A percentile compares a stretch with the other conserved stretches of the same genome.
Evolutionary conservation across 1,140 invertebrate species (phyloP).

Genomic region (Ylistrum balloti): DNA sequence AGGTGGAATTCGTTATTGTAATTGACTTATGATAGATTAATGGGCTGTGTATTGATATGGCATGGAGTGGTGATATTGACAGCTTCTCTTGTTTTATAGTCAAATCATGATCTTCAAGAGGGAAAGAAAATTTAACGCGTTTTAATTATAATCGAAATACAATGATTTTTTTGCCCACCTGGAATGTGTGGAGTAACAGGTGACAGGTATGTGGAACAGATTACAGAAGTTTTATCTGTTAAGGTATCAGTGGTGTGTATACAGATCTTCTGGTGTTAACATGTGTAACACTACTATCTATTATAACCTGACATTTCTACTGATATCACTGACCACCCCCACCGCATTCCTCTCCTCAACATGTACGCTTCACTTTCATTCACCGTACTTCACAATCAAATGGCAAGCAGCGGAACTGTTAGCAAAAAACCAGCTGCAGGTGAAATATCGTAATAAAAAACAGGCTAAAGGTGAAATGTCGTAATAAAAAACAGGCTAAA

Average conservation of each 20-base stretch:
- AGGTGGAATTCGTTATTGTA: not conserved
- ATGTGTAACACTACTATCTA: not conserved
- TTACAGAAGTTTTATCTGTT: too few relatives aligned
- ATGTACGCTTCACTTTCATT: too few relatives aligned
- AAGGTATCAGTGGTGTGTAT: not conserved
- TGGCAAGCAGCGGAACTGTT: too few relatives aligned
- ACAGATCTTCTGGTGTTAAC: not conserved
- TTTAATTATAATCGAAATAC: not conserved
- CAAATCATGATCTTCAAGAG: not conserved
- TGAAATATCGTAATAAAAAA: not conserved
- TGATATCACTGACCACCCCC: slow-evolving; percentile 6
- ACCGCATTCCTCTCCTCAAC: not conserved
- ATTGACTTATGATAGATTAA: not conserved
- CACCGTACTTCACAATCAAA: too few relatives aligned
- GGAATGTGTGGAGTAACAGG: too few relatives aligned
- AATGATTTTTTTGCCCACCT: not conserved
- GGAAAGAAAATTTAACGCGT: not conserved
- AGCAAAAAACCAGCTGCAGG: not conserved
- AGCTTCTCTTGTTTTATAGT: not conserved
- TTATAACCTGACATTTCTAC: not conserved
- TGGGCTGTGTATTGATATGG: not conserved
- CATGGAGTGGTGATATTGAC: not conserved
- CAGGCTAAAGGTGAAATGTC: too few relatives aligned
- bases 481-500: too few relatives aligned
- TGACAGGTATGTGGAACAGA: slow-evolving; percentile 6